Percentiles rank a stretch among this genome's conserved stretches.
These are phyloP conservation scores for Pedicia rivosa DNA, from an alignment of 2,888 invertebrate genomes.

Conservation along the genomic window DNA sequence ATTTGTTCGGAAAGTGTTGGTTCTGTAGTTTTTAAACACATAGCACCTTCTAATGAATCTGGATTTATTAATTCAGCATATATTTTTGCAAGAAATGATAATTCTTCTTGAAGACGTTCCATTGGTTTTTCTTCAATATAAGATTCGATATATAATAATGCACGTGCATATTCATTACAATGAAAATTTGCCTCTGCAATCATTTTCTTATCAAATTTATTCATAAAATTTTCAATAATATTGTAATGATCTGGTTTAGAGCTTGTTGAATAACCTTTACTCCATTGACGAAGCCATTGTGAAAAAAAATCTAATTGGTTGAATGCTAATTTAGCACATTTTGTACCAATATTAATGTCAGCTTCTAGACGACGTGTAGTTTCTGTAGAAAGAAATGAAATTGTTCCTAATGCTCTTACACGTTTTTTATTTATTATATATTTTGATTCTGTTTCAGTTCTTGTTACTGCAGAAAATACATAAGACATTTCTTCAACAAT, in stretches of 20 bases:
- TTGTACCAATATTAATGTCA: conserved; percentile 28
- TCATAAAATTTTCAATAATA: conserved; percentile 27
- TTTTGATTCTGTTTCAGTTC: neutral
- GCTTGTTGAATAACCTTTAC: neutral
- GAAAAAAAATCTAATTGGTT: conserved; percentile 59
- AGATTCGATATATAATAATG: conserved; percentile 57
- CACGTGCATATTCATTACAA: conserved; percentile 58
- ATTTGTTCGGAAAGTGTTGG: conserved; percentile 71
- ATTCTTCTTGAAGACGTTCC: conserved; percentile 37
- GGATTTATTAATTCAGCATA: conserved; percentile 80
- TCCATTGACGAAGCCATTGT: conserved; percentile 42
- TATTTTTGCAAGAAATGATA: conserved; percentile 55
- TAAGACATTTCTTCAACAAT: conserved; percentile 39
- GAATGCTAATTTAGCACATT: conserved; percentile 53
- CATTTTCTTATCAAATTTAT: conserved; percentile 41
- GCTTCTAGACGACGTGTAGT: conserved; percentile 12
- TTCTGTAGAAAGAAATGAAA: conserved; percentile 6
- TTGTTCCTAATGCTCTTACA: conserved; percentile 8
- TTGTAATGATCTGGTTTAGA: no score
- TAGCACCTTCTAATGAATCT: conserved; percentile 73
- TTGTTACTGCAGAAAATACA: conserved; percentile 28
- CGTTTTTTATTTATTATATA: conserved; percentile 7
- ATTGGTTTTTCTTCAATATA: conserved; percentile 42
- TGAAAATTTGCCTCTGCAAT: conserved; percentile 58
- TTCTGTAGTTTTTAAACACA: conserved; percentile 55